Evolutionary conservation across 2,888 invertebrate genomes (phyloP).

Genomic region (Theodoxus fluviatilis): DNA sequence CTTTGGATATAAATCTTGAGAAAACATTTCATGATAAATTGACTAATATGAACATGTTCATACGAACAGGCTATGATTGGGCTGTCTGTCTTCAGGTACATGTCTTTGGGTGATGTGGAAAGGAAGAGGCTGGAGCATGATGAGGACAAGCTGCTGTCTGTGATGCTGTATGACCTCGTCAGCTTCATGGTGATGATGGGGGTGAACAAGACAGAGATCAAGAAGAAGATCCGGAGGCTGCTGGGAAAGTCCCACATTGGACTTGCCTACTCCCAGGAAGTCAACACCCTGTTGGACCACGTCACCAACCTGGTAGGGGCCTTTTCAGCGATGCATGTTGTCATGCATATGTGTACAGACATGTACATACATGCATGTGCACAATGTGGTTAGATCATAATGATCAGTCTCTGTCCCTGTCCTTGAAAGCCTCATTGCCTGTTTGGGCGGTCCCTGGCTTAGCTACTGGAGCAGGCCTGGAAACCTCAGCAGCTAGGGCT

Average conservation of each 20-base stretch:
- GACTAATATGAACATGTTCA: too few relatives aligned
- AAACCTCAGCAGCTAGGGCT: too few relatives aligned
- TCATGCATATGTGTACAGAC: too few relatives aligned
- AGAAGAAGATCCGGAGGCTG: constrained; percentile 76
- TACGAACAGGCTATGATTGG: too few relatives aligned
- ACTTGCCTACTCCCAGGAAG: constrained; percentile 94
- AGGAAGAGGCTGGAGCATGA: constrained; percentile 93
- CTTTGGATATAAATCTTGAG: too few relatives aligned
- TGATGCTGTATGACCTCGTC: constrained; percentile 93
- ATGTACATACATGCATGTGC: too few relatives aligned
- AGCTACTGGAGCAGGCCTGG: too few relatives aligned
- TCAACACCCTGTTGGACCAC: constrained; percentile 94
- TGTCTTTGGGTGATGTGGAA: constrained; percentile 80
- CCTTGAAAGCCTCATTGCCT: background rate
- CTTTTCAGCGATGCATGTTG: too few relatives aligned
- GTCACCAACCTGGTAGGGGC: constrained; percentile 86
- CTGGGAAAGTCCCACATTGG: constrained; percentile 99
- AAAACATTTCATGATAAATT: too few relatives aligned
- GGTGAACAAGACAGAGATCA: constrained; percentile 77
- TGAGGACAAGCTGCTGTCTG: constrained; percentile 93
- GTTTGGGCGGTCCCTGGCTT: background rate
- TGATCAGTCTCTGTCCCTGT: background rate
- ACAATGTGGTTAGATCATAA: background rate
- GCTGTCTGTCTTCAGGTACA: constrained; percentile 72
- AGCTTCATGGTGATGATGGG: constrained; percentile 94